phyloP scores from a whole-genome alignment of 1,140 invertebrate species.

The Archegozetes longisetosus region DNA sequence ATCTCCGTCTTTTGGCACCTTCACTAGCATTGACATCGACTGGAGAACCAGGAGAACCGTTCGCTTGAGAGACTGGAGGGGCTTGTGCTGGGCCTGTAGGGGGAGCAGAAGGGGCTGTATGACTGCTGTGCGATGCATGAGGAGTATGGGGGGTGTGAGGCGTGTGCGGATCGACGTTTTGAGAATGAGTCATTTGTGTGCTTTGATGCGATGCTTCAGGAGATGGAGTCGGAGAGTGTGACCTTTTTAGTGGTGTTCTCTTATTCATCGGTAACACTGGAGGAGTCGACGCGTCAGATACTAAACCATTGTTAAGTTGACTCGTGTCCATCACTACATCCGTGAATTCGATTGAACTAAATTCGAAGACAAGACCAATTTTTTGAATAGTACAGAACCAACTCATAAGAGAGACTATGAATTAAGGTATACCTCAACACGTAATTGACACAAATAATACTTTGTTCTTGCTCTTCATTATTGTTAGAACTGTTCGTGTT shows the following conservation, averaged over 20 bases:
- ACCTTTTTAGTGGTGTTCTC: not conserved
- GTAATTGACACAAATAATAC: slow-evolving; percentile 90
- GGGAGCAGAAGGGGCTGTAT: not conserved
- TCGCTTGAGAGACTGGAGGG: not conserved
- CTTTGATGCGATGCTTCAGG: not conserved
- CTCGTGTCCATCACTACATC: slow-evolving; percentile 81
- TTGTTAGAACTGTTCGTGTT: not conserved
- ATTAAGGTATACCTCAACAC: slow-evolving; percentile 54
- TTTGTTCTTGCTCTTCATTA: slow-evolving; percentile 52
- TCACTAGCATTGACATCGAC: not conserved
- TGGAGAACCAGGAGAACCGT: not conserved
- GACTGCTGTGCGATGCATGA: not conserved
- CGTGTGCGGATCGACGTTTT: not conserved
- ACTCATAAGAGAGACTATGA: slow-evolving; percentile 9
- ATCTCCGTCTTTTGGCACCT: slow-evolving; percentile 11
- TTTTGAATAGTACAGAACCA: slow-evolving; percentile 10
- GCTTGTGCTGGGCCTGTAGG: not conserved
- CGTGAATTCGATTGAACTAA: slow-evolving; percentile 70
- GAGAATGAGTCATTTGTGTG: not conserved
- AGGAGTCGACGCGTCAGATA: not conserved
- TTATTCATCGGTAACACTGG: not conserved
- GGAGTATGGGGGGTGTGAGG: not conserved
- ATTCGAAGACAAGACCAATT: slow-evolving; percentile 25
- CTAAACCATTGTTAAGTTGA: slow-evolving; percentile 43
- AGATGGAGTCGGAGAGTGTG: not conserved